These are phyloP conservation scores for Eptatretus atami DNA, from an alignment of 2,797 vertebrate genomes.

Conservation along the genomic window DNA sequence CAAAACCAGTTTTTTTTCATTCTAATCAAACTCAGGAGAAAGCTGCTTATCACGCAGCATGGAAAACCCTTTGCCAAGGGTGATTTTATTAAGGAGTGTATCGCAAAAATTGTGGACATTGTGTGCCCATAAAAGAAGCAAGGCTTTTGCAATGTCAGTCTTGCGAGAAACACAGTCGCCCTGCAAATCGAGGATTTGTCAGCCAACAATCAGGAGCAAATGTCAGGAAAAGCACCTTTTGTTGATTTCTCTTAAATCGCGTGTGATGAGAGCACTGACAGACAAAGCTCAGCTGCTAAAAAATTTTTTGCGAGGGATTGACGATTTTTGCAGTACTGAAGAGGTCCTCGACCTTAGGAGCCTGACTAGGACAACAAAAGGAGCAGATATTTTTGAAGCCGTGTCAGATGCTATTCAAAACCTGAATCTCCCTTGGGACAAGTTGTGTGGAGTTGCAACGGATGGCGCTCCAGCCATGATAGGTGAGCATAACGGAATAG, in stretches of 20 bases:
- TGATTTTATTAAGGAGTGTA: not conserved
- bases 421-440: no score
- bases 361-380: constrained; percentile 9
- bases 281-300: constrained; percentile 8
- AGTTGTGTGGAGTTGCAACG: no score
- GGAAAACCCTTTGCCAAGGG: constrained; percentile 9
- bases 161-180: not conserved
- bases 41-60: constrained; percentile 8
- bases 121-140: not conserved
- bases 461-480: not conserved
- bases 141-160: not conserved
- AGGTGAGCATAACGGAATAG: not conserved
- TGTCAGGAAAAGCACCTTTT: constrained; percentile 9
- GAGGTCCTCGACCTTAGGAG: constrained; percentile 7
- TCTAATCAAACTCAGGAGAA: constrained; percentile 8
- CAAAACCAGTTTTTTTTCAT: not conserved
- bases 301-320: constrained; percentile 9
- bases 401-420: not conserved
- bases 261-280: constrained; percentile 8
- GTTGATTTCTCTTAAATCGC: constrained; percentile 5
- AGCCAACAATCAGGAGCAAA: constrained; percentile 9
- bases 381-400: constrained; percentile 9
- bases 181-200: constrained; percentile 9
- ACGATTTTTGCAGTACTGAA: constrained; percentile 8
- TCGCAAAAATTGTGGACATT: not conserved